These are phyloP conservation scores for Melanostoma mellinum DNA, from an alignment of 2,888 invertebrate species.

Conservation along the genomic window DNA sequence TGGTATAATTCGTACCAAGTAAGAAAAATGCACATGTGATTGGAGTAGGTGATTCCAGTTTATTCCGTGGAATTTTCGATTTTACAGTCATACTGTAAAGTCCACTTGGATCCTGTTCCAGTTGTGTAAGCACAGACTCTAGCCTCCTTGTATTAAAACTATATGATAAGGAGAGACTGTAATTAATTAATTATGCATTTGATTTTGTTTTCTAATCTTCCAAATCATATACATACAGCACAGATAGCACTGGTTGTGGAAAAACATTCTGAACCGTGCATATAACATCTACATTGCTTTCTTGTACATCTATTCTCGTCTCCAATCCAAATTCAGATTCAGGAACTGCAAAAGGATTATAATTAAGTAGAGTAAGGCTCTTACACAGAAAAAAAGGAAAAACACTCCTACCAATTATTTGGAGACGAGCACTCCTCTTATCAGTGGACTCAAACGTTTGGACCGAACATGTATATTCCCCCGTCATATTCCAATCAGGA, in stretches of 20 bases:
- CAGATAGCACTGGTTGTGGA: slow-evolving; percentile 80
- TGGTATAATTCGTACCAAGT: slow-evolving; percentile 82
- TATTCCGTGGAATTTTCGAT: slow-evolving; percentile 81
- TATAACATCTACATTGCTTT: slow-evolving; percentile 80
- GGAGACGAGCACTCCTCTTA: slow-evolving; percentile 81
- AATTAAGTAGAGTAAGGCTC: slow-evolving; percentile 52
- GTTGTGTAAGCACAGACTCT: slow-evolving; percentile 80
- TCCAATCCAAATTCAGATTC: slow-evolving; percentile 81
- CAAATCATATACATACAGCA: slow-evolving; percentile 78
- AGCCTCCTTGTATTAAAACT: slow-evolving; percentile 80
- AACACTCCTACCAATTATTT: slow-evolving; percentile 80
- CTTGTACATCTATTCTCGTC: slow-evolving; percentile 80
- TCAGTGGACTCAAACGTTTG: slow-evolving; percentile 82
- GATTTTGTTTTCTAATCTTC: background rate
- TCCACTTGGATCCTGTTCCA: slow-evolving; percentile 81
- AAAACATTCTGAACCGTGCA: slow-evolving; percentile 81
- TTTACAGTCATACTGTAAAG: slow-evolving; percentile 81
- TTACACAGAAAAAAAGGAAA: slow-evolving; percentile 15
- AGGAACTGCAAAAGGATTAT: slow-evolving; percentile 77
- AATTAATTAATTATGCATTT: slow-evolving; percentile 3
- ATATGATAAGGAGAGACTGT: background rate
- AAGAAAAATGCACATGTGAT: slow-evolving; percentile 82
- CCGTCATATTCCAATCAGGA: slow-evolving; percentile 82
- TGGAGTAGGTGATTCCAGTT: slow-evolving; percentile 82
- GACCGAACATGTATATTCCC: slow-evolving; percentile 82